Evolutionary conservation across 2,888 invertebrate genomes (phyloP).

Genomic region (Acrocyrtus sp.): DNA sequence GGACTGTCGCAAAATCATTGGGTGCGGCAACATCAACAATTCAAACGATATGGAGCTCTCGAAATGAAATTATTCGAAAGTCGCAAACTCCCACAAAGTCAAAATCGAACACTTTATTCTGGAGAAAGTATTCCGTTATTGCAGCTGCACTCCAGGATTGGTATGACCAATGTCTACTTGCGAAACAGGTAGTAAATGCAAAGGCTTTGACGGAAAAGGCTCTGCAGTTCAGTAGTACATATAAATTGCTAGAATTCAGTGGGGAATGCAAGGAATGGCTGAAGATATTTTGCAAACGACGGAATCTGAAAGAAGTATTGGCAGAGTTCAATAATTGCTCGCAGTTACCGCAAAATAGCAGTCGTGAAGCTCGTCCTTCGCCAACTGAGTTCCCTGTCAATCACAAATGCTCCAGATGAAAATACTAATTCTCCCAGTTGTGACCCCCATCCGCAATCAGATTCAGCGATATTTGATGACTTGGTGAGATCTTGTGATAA

Average conservation of each 20-base stretch:
- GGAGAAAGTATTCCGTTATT: constrained; percentile 37
- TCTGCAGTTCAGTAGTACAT: constrained; percentile 8
- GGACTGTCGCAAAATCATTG: constrained; percentile 34
- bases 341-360: no score
- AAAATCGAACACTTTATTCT: constrained; percentile 29
- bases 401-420: no score
- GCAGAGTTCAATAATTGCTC: no score
- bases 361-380: no score
- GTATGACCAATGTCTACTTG: no score
- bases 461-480: no score
- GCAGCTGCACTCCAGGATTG: constrained; percentile 25
- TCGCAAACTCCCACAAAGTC: constrained; percentile 20
- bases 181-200: no score
- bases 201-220: constrained; percentile 17
- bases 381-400: no score
- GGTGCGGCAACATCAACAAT: constrained; percentile 36
- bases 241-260: constrained; percentile 9
- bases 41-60: constrained; percentile 50
- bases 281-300: constrained; percentile 21
- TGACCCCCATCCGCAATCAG: no score
- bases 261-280: constrained; percentile 3
- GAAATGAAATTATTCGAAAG: constrained; percentile 30
- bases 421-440: no score
- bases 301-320: no score
- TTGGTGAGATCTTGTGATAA: no score